phyloP scores from a whole-genome alignment of 2,888 invertebrate species.

The Andrena bucephala region DNA sequence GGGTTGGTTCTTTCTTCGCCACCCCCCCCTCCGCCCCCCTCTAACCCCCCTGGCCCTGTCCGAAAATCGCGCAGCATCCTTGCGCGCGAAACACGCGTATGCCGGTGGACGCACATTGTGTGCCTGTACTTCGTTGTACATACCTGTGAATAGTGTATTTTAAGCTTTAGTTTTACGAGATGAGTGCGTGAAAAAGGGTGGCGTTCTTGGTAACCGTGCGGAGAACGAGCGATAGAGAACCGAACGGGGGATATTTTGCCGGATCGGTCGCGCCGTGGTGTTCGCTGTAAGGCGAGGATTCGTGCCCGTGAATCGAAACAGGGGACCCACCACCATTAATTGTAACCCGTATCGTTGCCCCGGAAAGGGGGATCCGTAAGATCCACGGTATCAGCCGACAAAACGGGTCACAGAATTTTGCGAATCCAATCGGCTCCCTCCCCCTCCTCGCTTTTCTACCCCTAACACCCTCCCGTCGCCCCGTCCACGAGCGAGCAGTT shows the following conservation, averaged over 20 bases:
- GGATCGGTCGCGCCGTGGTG: slow-evolving; percentile 8
- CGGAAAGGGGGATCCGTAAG: background rate
- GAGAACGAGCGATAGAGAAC: slow-evolving; percentile 15
- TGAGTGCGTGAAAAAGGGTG: slow-evolving; percentile 53
- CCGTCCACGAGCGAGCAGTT: slow-evolving; percentile 63
- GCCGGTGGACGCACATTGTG: slow-evolving; percentile 79
- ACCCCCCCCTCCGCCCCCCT: slow-evolving; percentile 14
- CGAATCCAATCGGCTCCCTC: slow-evolving; percentile 29
- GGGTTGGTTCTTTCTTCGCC: slow-evolving; percentile 46
- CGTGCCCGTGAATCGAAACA: slow-evolving; percentile 15
- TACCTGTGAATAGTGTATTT: slow-evolving; percentile 82
- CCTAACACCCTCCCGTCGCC: slow-evolving; percentile 23
- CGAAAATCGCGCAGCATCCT: slow-evolving; percentile 79
- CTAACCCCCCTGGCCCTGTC: slow-evolving; percentile 4
- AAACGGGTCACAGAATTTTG: slow-evolving; percentile 23
- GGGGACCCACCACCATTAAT: slow-evolving; percentile 30
- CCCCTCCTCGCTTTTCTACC: slow-evolving; percentile 38
- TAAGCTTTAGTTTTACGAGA: slow-evolving; percentile 74
- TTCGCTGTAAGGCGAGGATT: slow-evolving; percentile 24
- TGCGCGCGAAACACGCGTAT: slow-evolving; percentile 81
- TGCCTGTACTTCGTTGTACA: slow-evolving; percentile 77
- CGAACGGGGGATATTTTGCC: slow-evolving; percentile 22
- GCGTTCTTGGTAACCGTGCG: slow-evolving; percentile 14
- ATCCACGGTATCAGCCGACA: slow-evolving; percentile 1
- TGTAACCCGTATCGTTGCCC: background rate